Base-by-base conservation (phyloP, 2,113 vertebrate species). In the Tachysurus fulvidraco region DNA sequence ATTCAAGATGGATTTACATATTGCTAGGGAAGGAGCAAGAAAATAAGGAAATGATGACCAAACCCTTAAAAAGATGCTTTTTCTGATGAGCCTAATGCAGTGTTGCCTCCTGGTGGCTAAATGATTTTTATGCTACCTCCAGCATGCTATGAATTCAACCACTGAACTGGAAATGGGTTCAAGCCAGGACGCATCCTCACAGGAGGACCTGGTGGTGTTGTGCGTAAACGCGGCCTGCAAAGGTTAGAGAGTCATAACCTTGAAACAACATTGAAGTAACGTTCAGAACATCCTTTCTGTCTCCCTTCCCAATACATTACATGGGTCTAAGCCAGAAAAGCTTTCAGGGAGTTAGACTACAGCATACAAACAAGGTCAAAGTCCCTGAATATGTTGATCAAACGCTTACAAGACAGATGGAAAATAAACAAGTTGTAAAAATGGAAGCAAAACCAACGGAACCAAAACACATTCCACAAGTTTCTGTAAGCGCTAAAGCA, bases 181-280 rank as follows among this genome's bases (percentile, higher is more conserved):
- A 21, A 67, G 28, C 76, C 86, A 59, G 17, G 5, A 41, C 28
- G 77, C 13, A 67, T 89, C 62, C 83, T 87, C 21, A 1, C 76
- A 67, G 67, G 19, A 73, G 60, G 73, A 86, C 86, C 84, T 88
- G 90, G 88, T 89, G n/a, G 36, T 64, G 73, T 52, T 81, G 90
- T 89, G 89, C 78, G 62, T 83, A 59, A 81, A 83, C 44, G 86
- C 64, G 67, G 89, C 88, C 88, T 81, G 69, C 46, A 44, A 83
- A 85, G 76, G 60, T 86, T 86, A 79, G 52, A 11, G 11, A 41
- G 76, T 67, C 50, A 50, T 80, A 86, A 86, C 76, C 76, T 57
- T 57, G 23, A 80, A 78, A 64, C 50, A 54, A 78, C 46, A 25
- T 69, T 84, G 52, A 65, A 67, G 36, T 46, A 62, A 79, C 8